Base-by-base conservation (phyloP, 1,140 invertebrate genomes). In the Drosophila sproati region DNA sequence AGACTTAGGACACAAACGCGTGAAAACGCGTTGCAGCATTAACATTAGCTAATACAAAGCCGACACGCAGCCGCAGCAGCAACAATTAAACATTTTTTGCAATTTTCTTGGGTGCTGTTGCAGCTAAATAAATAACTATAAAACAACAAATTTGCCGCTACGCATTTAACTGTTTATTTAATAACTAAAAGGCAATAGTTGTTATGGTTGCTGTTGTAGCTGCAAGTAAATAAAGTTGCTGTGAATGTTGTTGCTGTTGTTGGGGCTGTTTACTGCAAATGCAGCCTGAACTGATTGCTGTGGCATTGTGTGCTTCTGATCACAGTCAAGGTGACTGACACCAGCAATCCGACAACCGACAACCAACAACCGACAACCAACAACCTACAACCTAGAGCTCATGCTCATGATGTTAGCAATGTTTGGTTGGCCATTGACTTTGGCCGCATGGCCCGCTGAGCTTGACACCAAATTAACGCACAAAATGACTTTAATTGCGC, bases 401-500 rank as follows among this genome's bases (percentile, higher is more conserved):
- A 66, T 48, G 37, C 28, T 73, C 51, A 52, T 72, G 64, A 50
- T 43, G 29, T 31, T 77, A 20, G 20, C 20, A 20, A 20, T 62
- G 29, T 35, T 78, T 31, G 61, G 66, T 48, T 64, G 67, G 61
- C 56, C 73, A 72, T 72, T 66, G 68, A 73, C 68, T 77, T 66
- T 66, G 62, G 68, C 68, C 69, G 71, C 48, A 43, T 35, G 45
- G 4, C 48, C 31, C 32, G 39, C n/a, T 37, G 35, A 20, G 55
- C 43, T 68, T 35, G 50, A 80, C 85, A 81, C 68, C 59, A 77
- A 89, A 89, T 89, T 89, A 89, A 56, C 77, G 85, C 85, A 83
- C 41, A 88, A 87, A 87, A 82, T 86, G 79, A 89, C 75, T 74
- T 89, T 81, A 89, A 89, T 90, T 89, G 81, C 66, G 68, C 70